Evolutionary conservation across 2,888 invertebrate genomes (phyloP).

Genomic region (Sepioteuthis lessoniana): DNA sequence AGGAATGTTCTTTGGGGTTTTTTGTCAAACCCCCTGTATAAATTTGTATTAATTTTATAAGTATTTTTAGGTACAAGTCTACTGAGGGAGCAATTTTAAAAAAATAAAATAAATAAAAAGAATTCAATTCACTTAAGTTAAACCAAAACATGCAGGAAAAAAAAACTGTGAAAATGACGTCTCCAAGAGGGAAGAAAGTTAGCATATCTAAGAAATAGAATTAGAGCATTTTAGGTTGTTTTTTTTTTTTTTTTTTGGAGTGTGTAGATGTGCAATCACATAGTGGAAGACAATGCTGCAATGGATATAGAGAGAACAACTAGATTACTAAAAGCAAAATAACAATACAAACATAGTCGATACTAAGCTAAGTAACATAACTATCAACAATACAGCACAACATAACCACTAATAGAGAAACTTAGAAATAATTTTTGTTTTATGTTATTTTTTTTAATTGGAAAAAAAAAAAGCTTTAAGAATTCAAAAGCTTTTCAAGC

Average conservation of each 20-base stretch:
- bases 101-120: not conserved
- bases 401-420: not conserved
- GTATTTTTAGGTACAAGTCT: not conserved
- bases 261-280: not conserved
- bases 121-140: not conserved
- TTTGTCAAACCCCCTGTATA: not conserved
- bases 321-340: not conserved
- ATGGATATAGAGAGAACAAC: not conserved
- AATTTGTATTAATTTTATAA: not conserved
- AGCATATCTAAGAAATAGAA: not conserved
- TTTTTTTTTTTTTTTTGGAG: too few relatives aligned
- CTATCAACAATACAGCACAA: not conserved
- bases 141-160: not conserved
- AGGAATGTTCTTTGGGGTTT: too few relatives aligned
- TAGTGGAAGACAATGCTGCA: too few relatives aligned
- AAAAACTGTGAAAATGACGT: not conserved
- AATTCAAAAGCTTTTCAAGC: not conserved
- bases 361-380: not conserved
- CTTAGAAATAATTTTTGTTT: not conserved
- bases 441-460: not conserved
- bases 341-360: not conserved
- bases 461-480: not conserved
- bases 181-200: not conserved
- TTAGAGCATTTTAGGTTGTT: not conserved
- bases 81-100: not conserved